phyloP scores from a whole-genome alignment of 1,140 invertebrate genomes.

The Ceratina japonica region DNA sequence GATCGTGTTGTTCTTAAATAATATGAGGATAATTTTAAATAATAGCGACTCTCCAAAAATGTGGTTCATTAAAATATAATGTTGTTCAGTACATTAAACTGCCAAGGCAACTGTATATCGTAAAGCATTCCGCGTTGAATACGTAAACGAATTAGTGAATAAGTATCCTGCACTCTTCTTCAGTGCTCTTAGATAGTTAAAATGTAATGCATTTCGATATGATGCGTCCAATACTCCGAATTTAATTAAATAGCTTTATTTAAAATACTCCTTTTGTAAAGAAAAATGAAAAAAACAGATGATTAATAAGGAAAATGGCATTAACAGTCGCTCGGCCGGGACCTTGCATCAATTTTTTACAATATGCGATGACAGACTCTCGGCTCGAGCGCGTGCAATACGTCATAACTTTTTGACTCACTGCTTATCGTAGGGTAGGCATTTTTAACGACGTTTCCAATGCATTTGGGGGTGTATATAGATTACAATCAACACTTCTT shows the following conservation, averaged over 20 bases:
- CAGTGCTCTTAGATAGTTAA: conserved; percentile 66
- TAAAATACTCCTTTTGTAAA: conserved; percentile 66
- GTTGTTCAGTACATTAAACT: conserved; percentile 53
- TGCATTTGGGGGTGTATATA: conserved; percentile 75
- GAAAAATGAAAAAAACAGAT: conserved; percentile 35
- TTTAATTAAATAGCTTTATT: conserved; percentile 73
- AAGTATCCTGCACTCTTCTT: conserved; percentile 72
- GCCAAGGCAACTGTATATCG: conserved; percentile 50
- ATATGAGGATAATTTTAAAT: no score
- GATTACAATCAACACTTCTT: conserved; percentile 58
- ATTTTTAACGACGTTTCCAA: conserved; percentile 73
- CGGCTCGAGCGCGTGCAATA: conserved; percentile 64
- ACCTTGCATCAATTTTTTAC: conserved; percentile 73
- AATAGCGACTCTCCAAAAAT: conserved; percentile 10
- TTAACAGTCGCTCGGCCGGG: conserved; percentile 38
- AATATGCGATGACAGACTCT: conserved; percentile 65
- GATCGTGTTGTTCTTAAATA: background rate
- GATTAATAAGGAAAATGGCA: conserved; percentile 46
- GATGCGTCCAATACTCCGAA: conserved; percentile 77
- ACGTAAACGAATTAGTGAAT: conserved; percentile 43
- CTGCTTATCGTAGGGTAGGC: conserved; percentile 73
- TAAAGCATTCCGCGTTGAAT: conserved; percentile 7
- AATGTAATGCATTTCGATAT: conserved; percentile 71
- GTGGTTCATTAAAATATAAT: conserved; percentile 26
- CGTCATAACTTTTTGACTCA: conserved; percentile 71